Evolutionary conservation across 92 coral and sea anemone genomes (phyloP).

Genomic region (Siderastrea radians): DNA sequence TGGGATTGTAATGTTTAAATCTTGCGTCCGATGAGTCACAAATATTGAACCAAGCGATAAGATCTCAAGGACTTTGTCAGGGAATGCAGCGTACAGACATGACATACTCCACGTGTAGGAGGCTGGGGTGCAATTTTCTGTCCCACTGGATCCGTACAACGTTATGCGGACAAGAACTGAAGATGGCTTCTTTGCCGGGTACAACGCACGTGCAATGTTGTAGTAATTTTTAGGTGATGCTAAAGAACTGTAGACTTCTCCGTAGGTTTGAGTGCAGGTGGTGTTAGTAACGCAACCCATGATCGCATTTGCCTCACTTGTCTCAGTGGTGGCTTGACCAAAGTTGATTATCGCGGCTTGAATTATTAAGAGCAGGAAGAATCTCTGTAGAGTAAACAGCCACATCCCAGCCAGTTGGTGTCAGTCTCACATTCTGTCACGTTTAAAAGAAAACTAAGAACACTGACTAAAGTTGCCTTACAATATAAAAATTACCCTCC

Average conservation of each 20-base stretch:
- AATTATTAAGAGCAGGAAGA: background rate
- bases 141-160: background rate
- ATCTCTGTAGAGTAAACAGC: background rate
- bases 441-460: background rate
- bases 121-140: conserved; percentile 6
- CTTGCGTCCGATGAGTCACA: conserved; percentile 4
- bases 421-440: background rate
- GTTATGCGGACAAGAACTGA: conserved; percentile 16
- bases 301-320: background rate
- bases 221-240: conserved; percentile 18
- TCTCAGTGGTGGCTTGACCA: background rate
- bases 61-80: background rate
- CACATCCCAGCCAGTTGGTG: background rate
- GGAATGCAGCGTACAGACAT: conserved; percentile 16
- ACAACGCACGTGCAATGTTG: conserved; percentile 11
- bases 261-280: background rate
- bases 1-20: conserved; percentile 17
- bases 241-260: background rate
- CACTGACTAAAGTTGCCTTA: too few species aligned
- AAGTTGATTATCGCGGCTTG: background rate
- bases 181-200: conserved; percentile 13
- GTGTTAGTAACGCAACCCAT: background rate
- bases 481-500: too few species aligned
- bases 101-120: conserved; percentile 24
- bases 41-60: conserved; percentile 19